Percentiles rank a stretch among this genome's conserved stretches.
phyloP scores from a whole-genome alignment of 2,888 invertebrate genomes.

The Coelopa pilipes region DNA sequence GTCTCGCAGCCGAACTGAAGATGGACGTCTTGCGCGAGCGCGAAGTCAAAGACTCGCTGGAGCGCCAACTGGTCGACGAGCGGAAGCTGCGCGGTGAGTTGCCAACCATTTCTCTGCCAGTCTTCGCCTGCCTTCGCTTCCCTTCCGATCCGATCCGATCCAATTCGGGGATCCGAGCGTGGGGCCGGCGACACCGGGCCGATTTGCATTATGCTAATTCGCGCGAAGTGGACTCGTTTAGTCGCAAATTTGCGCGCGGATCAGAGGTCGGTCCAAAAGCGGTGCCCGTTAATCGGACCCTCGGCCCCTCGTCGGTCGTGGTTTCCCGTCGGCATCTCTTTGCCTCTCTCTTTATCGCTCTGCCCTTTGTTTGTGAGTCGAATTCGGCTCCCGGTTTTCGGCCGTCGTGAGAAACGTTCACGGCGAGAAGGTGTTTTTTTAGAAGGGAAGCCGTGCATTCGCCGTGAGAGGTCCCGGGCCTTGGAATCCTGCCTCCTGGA shows the following conservation, averaged over 20 bases:
- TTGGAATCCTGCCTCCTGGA: too few species aligned
- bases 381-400: too few species aligned
- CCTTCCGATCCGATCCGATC: background rate
- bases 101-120: background rate
- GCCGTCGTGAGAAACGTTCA: too few species aligned
- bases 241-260: background rate
- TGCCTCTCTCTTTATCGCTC: too few species aligned
- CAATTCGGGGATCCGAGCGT: conserved; percentile 7
- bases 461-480: too few species aligned
- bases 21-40: conserved; percentile 94
- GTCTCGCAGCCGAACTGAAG: conserved; percentile 85
- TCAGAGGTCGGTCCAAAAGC: background rate
- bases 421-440: background rate
- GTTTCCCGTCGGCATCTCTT: too few species aligned
- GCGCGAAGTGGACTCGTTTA: too few species aligned
- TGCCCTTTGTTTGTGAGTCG: too few species aligned
- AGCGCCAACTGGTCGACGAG: conserved; percentile 92
- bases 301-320: too few species aligned
- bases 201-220: too few species aligned
- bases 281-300: background rate
- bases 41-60: conserved; percentile 92
- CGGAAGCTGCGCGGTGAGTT: conserved; percentile 93
- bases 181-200: conserved; percentile 9
- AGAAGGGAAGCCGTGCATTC: background rate
- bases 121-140: background rate